phyloP scores from a whole-genome alignment of 2,797 vertebrate species.

The Taeniopygia guttata region DNA sequence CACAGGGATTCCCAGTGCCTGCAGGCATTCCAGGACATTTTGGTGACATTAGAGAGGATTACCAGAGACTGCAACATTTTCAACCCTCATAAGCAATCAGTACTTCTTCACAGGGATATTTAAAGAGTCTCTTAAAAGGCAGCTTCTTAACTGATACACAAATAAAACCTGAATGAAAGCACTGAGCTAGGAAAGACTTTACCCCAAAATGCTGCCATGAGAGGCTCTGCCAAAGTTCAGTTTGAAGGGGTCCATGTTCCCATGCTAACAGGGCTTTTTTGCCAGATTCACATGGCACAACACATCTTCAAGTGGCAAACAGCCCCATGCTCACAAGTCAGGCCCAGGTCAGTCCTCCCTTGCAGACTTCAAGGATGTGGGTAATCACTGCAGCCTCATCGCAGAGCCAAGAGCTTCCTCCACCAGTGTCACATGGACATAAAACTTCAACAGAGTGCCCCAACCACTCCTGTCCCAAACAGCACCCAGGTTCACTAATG shows the following conservation, averaged over 20 bases:
- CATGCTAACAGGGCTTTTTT: background rate
- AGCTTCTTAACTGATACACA: background rate
- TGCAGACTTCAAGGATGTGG: background rate
- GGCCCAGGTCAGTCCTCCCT: background rate
- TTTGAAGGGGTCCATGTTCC: background rate
- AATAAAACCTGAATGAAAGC: background rate
- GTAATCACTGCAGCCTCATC: background rate
- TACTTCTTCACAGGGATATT: background rate
- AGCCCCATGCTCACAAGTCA: background rate
- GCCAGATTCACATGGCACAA: background rate
- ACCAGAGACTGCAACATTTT: background rate
- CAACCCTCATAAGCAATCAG: background rate
- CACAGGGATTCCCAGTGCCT: background rate
- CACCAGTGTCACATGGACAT: fast-evolving
- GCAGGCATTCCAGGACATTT: background rate
- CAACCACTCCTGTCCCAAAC: background rate
- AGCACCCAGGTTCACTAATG: background rate
- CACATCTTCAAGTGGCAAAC: background rate
- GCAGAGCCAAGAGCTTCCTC: background rate
- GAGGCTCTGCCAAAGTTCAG: background rate
- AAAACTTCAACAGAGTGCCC: background rate
- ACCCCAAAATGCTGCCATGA: background rate
- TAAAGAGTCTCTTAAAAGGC: background rate
- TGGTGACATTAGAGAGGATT: background rate
- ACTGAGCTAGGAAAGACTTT: background rate